These are phyloP conservation scores for Dynastes hyllus DNA, from an alignment of 2,888 invertebrate species.

Conservation along the genomic window DNA sequence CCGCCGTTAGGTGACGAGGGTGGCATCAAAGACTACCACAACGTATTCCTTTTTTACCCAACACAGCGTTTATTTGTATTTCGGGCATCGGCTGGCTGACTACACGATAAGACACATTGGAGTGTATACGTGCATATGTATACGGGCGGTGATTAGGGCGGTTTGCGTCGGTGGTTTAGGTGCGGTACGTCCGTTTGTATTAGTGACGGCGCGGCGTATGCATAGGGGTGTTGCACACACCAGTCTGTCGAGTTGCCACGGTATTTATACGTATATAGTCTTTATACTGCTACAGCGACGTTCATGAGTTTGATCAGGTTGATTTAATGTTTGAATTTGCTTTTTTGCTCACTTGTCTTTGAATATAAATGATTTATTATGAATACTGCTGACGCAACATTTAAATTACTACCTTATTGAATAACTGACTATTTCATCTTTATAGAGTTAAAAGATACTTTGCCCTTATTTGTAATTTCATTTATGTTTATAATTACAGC, in stretches of 20 bases:
- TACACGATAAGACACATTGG: slow-evolving; percentile 22
- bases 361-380: no score
- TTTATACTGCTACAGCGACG: neutral
- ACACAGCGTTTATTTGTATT: slow-evolving; percentile 10
- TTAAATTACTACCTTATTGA: no score
- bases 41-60: slow-evolving; percentile 34
- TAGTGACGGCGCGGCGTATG: slow-evolving; percentile 23
- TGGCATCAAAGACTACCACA: slow-evolving; percentile 32
- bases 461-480: no score
- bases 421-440: no score
- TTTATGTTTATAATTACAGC: no score
- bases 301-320: no score
- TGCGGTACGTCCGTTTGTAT: slow-evolving; percentile 32
- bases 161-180: slow-evolving; percentile 39
- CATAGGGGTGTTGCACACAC: slow-evolving; percentile 24
- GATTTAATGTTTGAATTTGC: no score
- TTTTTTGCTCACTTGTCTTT: no score
- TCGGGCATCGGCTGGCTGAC: neutral
- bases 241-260: slow-evolving; percentile 16
- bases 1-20: neutral
- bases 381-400: neutral
- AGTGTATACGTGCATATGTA: neutral
- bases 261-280: slow-evolving; percentile 22
- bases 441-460: no score
- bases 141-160: slow-evolving; percentile 10